These are phyloP conservation scores for Ommatoiulus sabulosus DNA, from an alignment of 2,888 invertebrate genomes.

Conservation along the genomic window DNA sequence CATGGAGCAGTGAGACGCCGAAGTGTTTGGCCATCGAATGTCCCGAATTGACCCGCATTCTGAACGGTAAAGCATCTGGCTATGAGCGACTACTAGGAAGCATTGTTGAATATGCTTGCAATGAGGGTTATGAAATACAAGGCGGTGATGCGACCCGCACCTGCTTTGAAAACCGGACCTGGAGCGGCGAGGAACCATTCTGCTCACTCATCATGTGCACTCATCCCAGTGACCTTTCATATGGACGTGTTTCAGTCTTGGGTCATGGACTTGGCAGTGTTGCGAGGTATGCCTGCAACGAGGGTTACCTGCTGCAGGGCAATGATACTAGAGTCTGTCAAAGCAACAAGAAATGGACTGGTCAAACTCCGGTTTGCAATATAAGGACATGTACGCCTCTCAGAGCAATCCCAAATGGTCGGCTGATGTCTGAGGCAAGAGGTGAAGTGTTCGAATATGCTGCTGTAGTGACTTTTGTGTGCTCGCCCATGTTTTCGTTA, in stretches of 20 bases:
- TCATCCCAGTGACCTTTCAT: not conserved
- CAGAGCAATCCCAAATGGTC: conserved; percentile 58
- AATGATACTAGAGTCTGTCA: conserved; percentile 45
- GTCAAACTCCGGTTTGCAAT: conserved; percentile 61
- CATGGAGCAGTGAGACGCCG: conserved; percentile 57
- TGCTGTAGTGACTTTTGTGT: conserved; percentile 50
- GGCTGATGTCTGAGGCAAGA: conserved; percentile 45
- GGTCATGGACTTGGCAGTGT: conserved; percentile 60
- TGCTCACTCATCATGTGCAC: conserved; percentile 52
- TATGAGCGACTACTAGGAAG: conserved; percentile 43
- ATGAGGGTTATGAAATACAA: conserved; percentile 59
- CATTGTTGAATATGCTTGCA: conserved; percentile 54
- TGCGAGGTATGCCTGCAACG: conserved; percentile 56
- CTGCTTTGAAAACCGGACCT: conserved; percentile 52
- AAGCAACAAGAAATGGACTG: conserved; percentile 63
- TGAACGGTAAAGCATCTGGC: conserved; percentile 2
- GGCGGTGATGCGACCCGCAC: conserved; percentile 1
- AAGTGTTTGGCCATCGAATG: conserved; percentile 55
- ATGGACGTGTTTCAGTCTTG: conserved; percentile 55
- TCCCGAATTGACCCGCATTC: not conserved
- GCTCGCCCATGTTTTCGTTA: conserved; percentile 63
- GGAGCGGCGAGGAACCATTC: conserved; percentile 53
- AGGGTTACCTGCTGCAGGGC: conserved; percentile 60
- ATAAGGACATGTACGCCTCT: conserved; percentile 61
- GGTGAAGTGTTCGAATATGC: not conserved